Base-by-base conservation (phyloP, 92 coral and sea anemone genomes). In the Montipora capitata region DNA sequence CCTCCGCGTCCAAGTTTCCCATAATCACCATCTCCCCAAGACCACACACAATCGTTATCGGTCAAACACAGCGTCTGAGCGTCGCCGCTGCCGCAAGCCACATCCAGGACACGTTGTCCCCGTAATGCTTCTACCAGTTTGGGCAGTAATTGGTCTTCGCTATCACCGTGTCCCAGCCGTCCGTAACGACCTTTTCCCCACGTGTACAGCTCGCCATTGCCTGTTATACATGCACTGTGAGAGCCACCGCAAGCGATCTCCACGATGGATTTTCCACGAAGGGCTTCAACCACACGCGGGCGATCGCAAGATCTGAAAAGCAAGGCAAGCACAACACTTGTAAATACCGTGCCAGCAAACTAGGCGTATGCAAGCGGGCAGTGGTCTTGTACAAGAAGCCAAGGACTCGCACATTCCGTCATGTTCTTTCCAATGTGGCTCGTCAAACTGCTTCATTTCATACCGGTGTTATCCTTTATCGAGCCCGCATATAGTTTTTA, bases 121-220 rank as follows among this genome's bases (percentile, higher is more conserved):
- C 96, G 96, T 43, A 97, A 84, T 35, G 98, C 93, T 79, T 97
- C 99, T 49, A 97, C 99, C 81, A 93, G 69, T 72, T 97, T 97
- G 38, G 99, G 98, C 51, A 92, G 77, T 38, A 97, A 77, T 58
- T 96, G 98, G 70, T 97, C 99, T 59, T 97, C 99, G 71, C 98
- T 96, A 82, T 97, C 98, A 14, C 98, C 98, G 81, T 97, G 99
- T 9, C 99, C 99, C 8, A 97, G 96, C 40, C 99, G 91, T 13
- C 99, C 99, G 78, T 97, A 97, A 6, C 99, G 94, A 18, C 99
- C 99, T 72, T 97, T 97, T 7, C 99, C 99, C 99, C 99, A 97
- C 38, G 99, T 95, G 91, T 89, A 97, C 76, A 97, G 91, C 77
- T 97, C 99, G 17, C 96, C 96, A 80, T 79, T 88, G 14, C 78